Base-by-base conservation (phyloP, 2,797 vertebrate genomes). In the Myripristis jacobus region DNA sequence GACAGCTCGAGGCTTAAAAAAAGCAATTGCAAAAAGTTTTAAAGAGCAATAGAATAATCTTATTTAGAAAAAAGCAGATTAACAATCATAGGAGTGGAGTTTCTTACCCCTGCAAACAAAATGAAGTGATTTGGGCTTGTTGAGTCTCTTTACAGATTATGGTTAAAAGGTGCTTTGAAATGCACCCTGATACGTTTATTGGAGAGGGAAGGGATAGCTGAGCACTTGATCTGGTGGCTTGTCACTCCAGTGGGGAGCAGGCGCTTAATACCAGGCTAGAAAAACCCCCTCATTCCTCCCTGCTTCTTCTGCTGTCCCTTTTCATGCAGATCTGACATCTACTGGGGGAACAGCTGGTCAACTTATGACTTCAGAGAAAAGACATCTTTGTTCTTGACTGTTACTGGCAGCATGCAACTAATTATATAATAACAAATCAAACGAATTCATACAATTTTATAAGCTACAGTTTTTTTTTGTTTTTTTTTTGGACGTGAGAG, bases 1-100 rank as follows among this genome's bases (percentile, higher is more conserved):
- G 92, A 93, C 90, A 92, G 92, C 90, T 83, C 67, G 71, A 54
- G 87, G 89, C 90, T 92, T 93, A 92, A 74, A 81, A n/a, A 80
- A 87, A 85, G 77, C 85, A 89, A 89, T 88, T 83, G 88, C 79
- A 63, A 83, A 86, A 91, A 90, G 85, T 88, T 90, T 92, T 88
- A 81, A 83, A 82, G 79, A 88, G 87, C 84, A 88, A 87, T 38
- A 66, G 79, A 81, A 90, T 93, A 91, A 91, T 92, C 88, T 89
- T 85, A 86, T 89, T 93, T 84, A 66, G 80, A 85, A 80, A 92
- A 89, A 88, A 89, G 85, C 85, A 87, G 89, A 93, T 91, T 90
- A 91, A 90, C 88, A 89, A 90, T 90, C 86, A 83, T 59, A 86
- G 86, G 80, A 84, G 83, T 29, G 87, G 70, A 65, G 27, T 60